Evolutionary conservation across 1,140 invertebrate genomes (phyloP).

Genomic region (Homarus americanus): DNA sequence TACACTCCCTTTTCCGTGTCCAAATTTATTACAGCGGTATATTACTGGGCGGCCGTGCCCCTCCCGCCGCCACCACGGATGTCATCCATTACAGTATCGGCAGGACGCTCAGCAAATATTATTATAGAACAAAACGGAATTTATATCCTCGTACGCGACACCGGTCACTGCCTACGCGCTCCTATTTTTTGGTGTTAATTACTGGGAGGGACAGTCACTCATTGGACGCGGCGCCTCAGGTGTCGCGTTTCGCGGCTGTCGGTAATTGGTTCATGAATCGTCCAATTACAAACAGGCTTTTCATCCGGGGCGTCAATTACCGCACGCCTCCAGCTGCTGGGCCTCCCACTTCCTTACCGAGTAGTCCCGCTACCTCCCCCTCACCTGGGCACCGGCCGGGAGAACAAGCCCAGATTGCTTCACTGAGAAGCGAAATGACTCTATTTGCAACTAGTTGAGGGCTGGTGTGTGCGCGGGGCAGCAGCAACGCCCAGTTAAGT

Average conservation of each 20-base stretch:
- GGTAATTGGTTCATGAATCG: conserved; percentile 26
- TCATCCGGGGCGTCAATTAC: background rate
- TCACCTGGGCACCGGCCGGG: no score
- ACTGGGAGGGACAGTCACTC: conserved; percentile 3
- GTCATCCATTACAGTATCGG: background rate
- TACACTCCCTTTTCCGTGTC: background rate
- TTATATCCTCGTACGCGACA: background rate
- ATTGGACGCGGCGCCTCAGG: background rate
- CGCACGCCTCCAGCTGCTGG: background rate
- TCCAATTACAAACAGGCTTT: conserved; percentile 47
- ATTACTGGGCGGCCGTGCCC: background rate
- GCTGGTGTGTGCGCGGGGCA: background rate
- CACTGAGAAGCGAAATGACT: background rate
- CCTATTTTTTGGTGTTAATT: background rate
- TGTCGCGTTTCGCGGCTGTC: background rate
- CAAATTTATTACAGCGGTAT: background rate
- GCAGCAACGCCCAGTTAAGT: background rate
- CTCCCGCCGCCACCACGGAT: background rate
- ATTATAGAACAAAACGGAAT: background rate
- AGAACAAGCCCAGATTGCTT: background rate
- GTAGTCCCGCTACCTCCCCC: background rate
- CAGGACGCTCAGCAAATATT: background rate
- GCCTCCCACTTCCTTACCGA: background rate
- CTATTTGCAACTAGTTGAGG: background rate
- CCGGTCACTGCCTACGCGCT: background rate